These are phyloP conservation scores for Cossypha niveicapilla DNA, from an alignment of 2,797 vertebrate species.

Conservation along the genomic window DNA sequence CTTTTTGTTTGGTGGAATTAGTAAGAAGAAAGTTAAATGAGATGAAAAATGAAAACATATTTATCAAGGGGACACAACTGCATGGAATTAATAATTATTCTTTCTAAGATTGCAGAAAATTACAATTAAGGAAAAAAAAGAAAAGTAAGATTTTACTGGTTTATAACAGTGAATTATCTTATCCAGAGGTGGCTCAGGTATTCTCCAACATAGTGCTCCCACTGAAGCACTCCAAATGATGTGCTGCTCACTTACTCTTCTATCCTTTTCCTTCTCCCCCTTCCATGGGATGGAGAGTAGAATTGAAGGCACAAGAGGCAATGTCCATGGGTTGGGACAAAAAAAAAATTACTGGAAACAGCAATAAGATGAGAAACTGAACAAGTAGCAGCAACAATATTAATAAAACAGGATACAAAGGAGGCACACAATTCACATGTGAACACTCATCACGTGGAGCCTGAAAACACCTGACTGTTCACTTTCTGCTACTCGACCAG, in stretches of 20 bases:
- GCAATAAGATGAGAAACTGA: neutral
- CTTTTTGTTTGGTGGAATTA: neutral
- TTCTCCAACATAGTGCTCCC: neutral
- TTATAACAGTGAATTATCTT: neutral
- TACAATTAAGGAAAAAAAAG: neutral
- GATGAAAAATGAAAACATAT: neutral
- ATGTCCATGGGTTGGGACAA: neutral
- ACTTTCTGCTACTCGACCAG: accelerated
- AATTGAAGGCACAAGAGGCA: neutral
- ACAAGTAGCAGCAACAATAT: neutral
- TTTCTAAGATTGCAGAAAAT: neutral
- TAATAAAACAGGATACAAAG: neutral
- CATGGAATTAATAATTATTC: neutral
- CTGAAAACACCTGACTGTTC: accelerated
- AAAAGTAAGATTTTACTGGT: neutral
- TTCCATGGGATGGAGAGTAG: too few relatives aligned
- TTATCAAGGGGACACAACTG: neutral
- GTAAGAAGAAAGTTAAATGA: neutral
- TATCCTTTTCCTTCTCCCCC: neutral
- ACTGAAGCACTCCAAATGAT: neutral
- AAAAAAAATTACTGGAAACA: neutral
- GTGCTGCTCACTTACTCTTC: accelerated
- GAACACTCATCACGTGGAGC: accelerated
- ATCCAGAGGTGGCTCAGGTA: neutral
- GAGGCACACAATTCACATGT: neutral